Base-by-base conservation (phyloP, 2,113 vertebrate species). In the Aldabrachelys gigantea region DNA sequence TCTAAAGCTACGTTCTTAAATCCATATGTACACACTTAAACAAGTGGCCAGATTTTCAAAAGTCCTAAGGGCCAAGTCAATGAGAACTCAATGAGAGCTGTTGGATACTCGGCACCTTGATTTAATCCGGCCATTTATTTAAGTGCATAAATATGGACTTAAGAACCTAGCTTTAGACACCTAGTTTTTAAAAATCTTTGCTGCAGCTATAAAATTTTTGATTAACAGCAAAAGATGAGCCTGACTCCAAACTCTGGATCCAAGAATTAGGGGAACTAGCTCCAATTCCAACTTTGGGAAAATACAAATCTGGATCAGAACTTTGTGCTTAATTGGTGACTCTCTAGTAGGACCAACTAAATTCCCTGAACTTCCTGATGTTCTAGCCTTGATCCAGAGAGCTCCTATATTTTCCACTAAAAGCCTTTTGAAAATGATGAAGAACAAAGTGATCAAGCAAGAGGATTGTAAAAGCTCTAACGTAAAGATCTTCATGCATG, bases 11-110 rank as follows among this genome's bases (percentile, higher is more conserved):
- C 5, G 17, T 90, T 84, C n/a, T 81, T 90, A 81, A 84, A 76
- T 49, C 25, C 44, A 82, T 10, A 53, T 3, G 83, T n/a, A 7
- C 0, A 1, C 2, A 56, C 85, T 69, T 54, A 87, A 81, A 89
- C 95, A 91, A 95, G 89, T 90, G 96, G 22, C 3, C 82, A 72
- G 9, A 89, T 84, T 96, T 89, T 88, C 88, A 91, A 54, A 10
- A n/a, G 54, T 31, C 5, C 44, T 72, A 57, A 80, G 29, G 11
- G 59, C 52, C 54, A 80, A 88, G 80, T 49, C 47, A 49, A 47
- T 47, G 9, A 47, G 16, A 90, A 2, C 17, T 57, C 3, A 87
- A 41, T 0, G 2, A n/a, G 22, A 89, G 6, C 54, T 75, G 56
- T 53, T 53, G 31, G 84, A 8, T 21, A 8, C 65, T 81, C 62